Evolutionary conservation across 2,113 vertebrate species (phyloP), one percentile per base, ranked within the genome.

Genomic region (Alexandromys fortis): DNA sequence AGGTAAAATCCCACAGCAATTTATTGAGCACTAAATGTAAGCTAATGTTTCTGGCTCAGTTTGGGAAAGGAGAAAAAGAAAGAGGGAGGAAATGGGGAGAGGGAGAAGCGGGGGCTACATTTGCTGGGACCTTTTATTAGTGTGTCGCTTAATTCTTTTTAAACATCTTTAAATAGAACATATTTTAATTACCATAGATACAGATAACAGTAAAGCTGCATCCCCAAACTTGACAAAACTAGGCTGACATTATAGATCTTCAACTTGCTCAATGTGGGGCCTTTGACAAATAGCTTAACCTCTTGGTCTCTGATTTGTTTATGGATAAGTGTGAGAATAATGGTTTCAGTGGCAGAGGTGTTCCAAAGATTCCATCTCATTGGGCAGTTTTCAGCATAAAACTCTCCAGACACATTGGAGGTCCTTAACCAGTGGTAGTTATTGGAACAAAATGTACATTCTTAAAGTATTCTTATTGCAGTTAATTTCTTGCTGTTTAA

Each of bases 31-130:
- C 68, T 94, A 91, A 97, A 86, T 89, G 68, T 45, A 94, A 95
- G 92, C 38, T 97, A 95, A 97, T 93, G 70, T 90, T 97, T 90
- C 76, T 92, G 47, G 86, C 94, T 96, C 92, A 70, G 96, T 97
- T 85, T 45, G 70, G 72, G 70, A 86, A 47, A 83, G 47, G 11
- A 45, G 9, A 17, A n/a, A 67, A 68, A 65, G 49, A 35, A 42
- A 61, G 4, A 7, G 28, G 47, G 47, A 35, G 8, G 30, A 47
- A 78, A 13, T 38, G 35, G 7, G 14, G 26, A 68, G 63, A 49
- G 77, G 12, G 9, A 63, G 21, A 21, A 26, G 49, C 49, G 49
- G 49, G 90, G 72, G 19, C 17, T 58, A 90, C 49, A 73, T 86
- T 70, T 52, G 28, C 6, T 68, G 83, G 65, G 89, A 21, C 24